Conservation (phyloP, 2,888 invertebrate genomes). For the Caenorhabditis auriculariae region DNA sequence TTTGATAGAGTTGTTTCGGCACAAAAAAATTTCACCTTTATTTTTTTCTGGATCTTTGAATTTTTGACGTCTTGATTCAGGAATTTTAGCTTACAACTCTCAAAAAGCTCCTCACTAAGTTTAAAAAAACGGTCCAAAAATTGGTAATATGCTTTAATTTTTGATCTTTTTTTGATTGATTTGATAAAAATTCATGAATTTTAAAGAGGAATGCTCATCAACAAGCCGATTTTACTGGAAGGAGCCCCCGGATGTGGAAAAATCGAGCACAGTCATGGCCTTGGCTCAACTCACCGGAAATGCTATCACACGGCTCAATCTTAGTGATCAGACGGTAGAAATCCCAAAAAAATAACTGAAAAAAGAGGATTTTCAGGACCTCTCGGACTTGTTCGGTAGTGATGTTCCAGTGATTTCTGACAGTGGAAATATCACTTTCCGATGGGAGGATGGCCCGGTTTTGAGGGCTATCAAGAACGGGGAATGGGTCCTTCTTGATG, state of each 20-base stretch:
- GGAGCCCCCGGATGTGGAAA: conserved; percentile 94
- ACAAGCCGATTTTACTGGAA: conserved; percentile 86
- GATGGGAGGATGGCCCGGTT: conserved; percentile 94
- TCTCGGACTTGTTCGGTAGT: conserved; percentile 94
- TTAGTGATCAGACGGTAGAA: conserved; percentile 94
- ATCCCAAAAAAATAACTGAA: neutral
- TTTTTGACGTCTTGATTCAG: too few relatives aligned
- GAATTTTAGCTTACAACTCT: too few relatives aligned
- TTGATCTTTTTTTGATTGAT: too few relatives aligned
- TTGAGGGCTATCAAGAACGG: conserved; percentile 86
- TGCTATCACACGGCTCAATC: conserved; percentile 85
- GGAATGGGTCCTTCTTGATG: conserved; percentile 94
- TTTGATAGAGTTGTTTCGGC: too few relatives aligned
- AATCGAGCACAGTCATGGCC: conserved; percentile 89
- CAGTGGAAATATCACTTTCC: conserved; percentile 79
- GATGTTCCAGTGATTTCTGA: conserved; percentile 88
- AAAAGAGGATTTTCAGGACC: conserved; percentile 72
- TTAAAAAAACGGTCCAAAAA: too few relatives aligned
- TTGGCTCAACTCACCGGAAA: conserved; percentile 83
- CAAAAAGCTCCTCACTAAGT: too few relatives aligned
- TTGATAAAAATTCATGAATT: too few relatives aligned
- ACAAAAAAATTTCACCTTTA: too few relatives aligned
- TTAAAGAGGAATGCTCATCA: conserved; percentile 76
- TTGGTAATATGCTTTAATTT: too few relatives aligned
- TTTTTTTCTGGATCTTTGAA: too few relatives aligned